Conservation (phyloP, 2,797 vertebrate genomes). For the Sitta carolinensis region DNA sequence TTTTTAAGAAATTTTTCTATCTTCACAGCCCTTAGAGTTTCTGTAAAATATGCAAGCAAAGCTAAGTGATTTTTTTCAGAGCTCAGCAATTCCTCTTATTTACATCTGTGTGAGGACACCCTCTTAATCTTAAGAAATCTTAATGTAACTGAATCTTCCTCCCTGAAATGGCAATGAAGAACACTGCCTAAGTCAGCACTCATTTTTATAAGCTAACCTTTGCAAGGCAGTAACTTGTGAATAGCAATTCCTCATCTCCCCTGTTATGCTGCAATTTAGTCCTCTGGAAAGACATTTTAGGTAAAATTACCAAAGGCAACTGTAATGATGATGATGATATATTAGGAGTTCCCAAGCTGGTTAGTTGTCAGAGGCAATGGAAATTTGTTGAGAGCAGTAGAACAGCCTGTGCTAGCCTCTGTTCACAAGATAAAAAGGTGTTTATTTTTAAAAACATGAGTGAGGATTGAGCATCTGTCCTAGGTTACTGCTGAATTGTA, state of each 20-base stretch:
- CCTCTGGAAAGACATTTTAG: not conserved
- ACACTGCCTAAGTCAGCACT: not conserved
- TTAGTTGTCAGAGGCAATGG: not conserved
- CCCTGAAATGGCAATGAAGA: not conserved
- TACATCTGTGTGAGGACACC: not conserved
- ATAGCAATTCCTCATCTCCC: slow-evolving; percentile 2
- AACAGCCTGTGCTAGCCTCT: not conserved
- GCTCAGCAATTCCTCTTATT: not conserved
- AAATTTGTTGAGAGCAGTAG: not conserved
- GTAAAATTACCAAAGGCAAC: slow-evolving; percentile 17
- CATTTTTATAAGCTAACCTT: slow-evolving; percentile 13
- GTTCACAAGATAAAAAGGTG: not conserved
- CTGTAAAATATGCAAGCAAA: not conserved
- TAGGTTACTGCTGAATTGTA: too few species aligned
- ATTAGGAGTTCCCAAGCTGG: not conserved
- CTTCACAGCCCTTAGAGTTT: not conserved
- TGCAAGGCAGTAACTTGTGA: not conserved
- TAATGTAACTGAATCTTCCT: not conserved
- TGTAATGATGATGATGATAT: not conserved
- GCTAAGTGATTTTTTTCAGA: not conserved
- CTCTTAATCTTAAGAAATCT: not conserved
- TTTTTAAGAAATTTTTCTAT: not conserved
- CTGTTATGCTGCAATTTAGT: not conserved
- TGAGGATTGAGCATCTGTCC: not conserved
- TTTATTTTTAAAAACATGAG: not conserved